phyloP scores from a whole-genome alignment of 2,113 vertebrate genomes.

The Nipponia nippon region DNA sequence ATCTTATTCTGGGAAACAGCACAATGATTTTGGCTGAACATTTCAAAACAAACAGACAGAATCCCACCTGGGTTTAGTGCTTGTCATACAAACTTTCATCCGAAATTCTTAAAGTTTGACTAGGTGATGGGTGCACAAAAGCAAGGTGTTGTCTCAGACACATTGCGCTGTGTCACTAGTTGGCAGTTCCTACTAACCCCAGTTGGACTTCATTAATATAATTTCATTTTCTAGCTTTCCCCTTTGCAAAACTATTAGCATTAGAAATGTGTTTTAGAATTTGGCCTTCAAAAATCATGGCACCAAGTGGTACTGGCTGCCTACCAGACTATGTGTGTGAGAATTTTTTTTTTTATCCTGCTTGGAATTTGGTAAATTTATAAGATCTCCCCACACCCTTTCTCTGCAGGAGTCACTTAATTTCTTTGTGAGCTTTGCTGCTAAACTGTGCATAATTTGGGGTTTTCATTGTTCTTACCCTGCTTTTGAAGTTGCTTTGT shows the following conservation, averaged over 20 bases:
- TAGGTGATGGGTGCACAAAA: background rate
- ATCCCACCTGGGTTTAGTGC: background rate
- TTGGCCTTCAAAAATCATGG: background rate
- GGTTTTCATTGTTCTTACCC: constrained; percentile 44
- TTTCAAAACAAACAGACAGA: background rate
- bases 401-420: constrained; percentile 51
- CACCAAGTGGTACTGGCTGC: background rate
- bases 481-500: constrained; percentile 40
- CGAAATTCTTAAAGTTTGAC: background rate
- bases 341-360: background rate
- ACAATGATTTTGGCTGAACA: background rate
- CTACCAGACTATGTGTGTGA: constrained; percentile 27
- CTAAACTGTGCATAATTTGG: constrained; percentile 53
- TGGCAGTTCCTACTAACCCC: background rate
- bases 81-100: background rate
- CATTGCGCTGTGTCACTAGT: background rate
- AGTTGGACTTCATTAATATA: background rate
- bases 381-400: constrained; percentile 51
- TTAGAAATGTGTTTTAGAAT: background rate
- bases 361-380: constrained; percentile 40
- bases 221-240: background rate
- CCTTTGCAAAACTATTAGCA: background rate
- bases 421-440: constrained; percentile 47
- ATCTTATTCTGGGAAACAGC: background rate
- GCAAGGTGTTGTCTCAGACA: background rate